Evolutionary conservation across 2,888 invertebrate species (phyloP).

Genomic region (Dromius quadrimaculatus): DNA sequence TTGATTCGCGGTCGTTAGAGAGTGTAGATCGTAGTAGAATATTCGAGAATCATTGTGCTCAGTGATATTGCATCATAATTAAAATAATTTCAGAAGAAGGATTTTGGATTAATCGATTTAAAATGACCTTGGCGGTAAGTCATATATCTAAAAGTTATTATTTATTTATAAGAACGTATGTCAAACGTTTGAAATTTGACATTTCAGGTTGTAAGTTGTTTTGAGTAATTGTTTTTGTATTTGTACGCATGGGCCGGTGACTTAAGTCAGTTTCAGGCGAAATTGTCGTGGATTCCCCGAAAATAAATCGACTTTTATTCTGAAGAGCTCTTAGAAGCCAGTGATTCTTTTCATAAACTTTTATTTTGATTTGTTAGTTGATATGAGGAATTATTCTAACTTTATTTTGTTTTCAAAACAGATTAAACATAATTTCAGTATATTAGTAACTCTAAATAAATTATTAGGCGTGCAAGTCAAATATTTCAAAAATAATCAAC

Average conservation of each 20-base stretch:
- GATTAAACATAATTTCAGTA: too few relatives aligned
- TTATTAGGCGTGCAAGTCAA: too few relatives aligned
- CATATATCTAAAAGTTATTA: neutral
- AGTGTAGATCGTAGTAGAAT: neutral
- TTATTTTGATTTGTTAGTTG: too few relatives aligned
- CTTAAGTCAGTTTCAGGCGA: too few relatives aligned
- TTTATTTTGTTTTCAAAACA: too few relatives aligned
- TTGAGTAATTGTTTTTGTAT: slow-evolving; percentile 1
- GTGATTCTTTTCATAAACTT: too few relatives aligned
- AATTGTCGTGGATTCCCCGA: too few relatives aligned
- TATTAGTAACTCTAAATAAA: too few relatives aligned
- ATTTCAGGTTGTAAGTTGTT: slow-evolving; percentile 1
- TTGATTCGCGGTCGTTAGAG: neutral
- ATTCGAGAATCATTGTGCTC: slow-evolving; percentile 3
- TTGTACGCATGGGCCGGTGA: slow-evolving; percentile 12
- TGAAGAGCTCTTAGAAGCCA: too few relatives aligned
- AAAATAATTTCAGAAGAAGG: neutral
- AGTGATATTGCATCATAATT: slow-evolving; percentile 18
- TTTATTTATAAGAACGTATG: slow-evolving; percentile 14
- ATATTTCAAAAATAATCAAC: too few relatives aligned
- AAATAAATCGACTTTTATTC: too few relatives aligned
- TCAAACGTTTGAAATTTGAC: slow-evolving; percentile 19
- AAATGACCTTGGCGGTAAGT: slow-evolving; percentile 3
- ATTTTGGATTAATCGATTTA: neutral
- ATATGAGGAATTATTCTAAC: too few relatives aligned